Percentiles rank a stretch among this genome's conserved stretches.
phyloP scores from a whole-genome alignment of 2,113 vertebrate genomes.

The Brevimyrus niger region DNA sequence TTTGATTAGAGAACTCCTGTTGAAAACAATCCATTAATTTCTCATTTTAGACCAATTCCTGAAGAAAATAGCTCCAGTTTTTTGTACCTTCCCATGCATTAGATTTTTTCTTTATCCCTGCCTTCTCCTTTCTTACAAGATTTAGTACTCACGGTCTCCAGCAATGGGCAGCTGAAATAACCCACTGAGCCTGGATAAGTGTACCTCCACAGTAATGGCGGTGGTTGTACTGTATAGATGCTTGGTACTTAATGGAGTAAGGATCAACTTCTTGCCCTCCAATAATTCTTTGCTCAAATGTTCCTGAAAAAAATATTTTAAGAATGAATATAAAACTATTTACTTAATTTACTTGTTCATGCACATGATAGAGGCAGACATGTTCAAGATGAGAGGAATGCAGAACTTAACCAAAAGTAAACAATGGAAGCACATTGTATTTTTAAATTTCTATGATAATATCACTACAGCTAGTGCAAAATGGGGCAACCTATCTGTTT shows the following conservation, averaged over 20 bases:
- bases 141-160: slow-evolving; percentile 65
- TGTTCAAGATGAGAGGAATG: not conserved
- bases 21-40: not conserved
- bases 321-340: not conserved
- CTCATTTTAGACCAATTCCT: not conserved
- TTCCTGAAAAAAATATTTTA: slow-evolving; percentile 28
- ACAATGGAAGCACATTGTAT: not conserved
- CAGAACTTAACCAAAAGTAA: not conserved
- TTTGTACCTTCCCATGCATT: not conserved
- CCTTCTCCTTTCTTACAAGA: not conserved
- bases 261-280: slow-evolving; percentile 50
- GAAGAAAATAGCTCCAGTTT: not conserved
- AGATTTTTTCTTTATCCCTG: not conserved
- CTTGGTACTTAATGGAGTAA: slow-evolving; percentile 56
- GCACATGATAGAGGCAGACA: not conserved
- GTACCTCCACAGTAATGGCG: slow-evolving; percentile 61
- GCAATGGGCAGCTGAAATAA: slow-evolving; percentile 68
- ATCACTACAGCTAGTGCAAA: not conserved
- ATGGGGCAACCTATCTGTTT: not conserved
- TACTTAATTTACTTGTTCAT: not conserved
- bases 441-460: not conserved
- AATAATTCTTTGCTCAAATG: slow-evolving; percentile 47
- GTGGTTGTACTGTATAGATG: slow-evolving; percentile 45
- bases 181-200: slow-evolving; percentile 57
- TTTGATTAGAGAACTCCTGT: slow-evolving; percentile 44